These are phyloP conservation scores for Aphelenchoides bicaudatus DNA, from an alignment of 2,888 invertebrate genomes.

Conservation along the genomic window DNA sequence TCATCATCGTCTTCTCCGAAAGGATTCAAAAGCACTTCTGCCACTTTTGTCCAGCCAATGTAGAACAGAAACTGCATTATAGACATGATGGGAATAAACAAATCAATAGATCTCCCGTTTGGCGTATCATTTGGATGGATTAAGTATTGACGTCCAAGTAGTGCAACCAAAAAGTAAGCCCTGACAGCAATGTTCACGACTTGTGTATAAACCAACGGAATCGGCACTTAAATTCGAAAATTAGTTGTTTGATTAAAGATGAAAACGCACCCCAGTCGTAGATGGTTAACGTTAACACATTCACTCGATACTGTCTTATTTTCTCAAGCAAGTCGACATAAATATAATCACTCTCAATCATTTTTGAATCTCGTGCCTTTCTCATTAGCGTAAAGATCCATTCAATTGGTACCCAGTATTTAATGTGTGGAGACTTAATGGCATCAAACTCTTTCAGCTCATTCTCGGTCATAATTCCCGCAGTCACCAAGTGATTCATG, in stretches of 20 bases:
- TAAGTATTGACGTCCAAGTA: conserved; percentile 40
- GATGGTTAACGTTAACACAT: conserved; percentile 47
- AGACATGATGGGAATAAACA: conserved; percentile 55
- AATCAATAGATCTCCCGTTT: conserved; percentile 38
- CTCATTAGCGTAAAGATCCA: conserved; percentile 43
- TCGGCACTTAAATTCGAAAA: conserved; percentile 13
- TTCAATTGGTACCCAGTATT: conserved; percentile 55
- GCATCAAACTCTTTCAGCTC: conserved; percentile 53
- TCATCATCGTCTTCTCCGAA: conserved; percentile 53
- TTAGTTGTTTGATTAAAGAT: no score
- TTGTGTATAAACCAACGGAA: conserved; percentile 40
- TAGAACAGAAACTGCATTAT: conserved; percentile 56
- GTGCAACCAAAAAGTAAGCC: conserved; percentile 47
- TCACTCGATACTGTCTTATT: conserved; percentile 48
- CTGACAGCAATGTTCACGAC: conserved; percentile 54
- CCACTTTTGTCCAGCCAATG: conserved; percentile 56
- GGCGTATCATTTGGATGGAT: neutral
- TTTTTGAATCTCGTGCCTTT: conserved; percentile 33
- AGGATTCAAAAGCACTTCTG: conserved; percentile 52
- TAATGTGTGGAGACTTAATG: conserved; percentile 45
- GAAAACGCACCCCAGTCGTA: conserved; percentile 57
- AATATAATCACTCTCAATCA: conserved; percentile 48
- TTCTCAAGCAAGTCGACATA: conserved; percentile 54
- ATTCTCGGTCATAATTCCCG: conserved; percentile 53
- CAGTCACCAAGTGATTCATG: conserved; percentile 52